phyloP scores from a whole-genome alignment of 2,888 invertebrate species.

The Pandemis cinnamomeana region DNA sequence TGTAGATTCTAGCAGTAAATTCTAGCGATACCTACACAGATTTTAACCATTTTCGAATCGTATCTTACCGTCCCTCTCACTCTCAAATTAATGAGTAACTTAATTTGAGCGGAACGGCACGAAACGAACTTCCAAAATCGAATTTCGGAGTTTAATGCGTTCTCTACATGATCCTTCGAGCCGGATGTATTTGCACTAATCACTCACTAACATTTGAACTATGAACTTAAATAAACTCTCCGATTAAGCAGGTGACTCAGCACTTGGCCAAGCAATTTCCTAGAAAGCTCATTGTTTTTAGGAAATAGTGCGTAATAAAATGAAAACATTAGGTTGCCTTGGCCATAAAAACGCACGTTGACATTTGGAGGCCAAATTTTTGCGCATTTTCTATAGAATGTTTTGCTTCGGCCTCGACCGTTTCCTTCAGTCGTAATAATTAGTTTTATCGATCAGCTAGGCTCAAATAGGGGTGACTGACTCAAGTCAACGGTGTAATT shows the following conservation, averaged over 20 bases:
- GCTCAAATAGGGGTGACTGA: conserved; percentile 61
- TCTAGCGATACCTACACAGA: too few relatives aligned
- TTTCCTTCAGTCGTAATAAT: conserved; percentile 47
- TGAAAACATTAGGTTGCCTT: conserved; percentile 25
- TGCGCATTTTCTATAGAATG: conserved; percentile 48
- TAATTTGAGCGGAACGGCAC: too few relatives aligned
- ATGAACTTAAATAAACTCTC: neutral
- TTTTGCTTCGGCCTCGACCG: conserved; percentile 45
- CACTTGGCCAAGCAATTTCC: conserved; percentile 15
- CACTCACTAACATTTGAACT: conserved; percentile 1
- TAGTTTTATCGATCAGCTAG: conserved; percentile 58
- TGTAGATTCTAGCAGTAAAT: too few relatives aligned
- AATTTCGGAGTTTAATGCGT: too few relatives aligned
- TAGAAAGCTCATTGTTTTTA: conserved; percentile 4
- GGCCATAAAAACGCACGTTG: conserved; percentile 37
- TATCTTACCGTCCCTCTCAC: too few relatives aligned
- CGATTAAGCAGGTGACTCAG: neutral
- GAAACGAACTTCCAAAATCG: too few relatives aligned
- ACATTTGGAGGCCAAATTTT: conserved; percentile 44
- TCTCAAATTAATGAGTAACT: too few relatives aligned
- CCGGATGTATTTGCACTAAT: neutral
- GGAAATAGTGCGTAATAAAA: conserved; percentile 42
- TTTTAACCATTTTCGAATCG: too few relatives aligned
- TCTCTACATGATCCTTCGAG: too few relatives aligned
- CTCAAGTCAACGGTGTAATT: conserved; percentile 49